These are phyloP conservation scores for Tetranychus piercei DNA, from an alignment of 2,888 invertebrate species.

Conservation along the genomic window DNA sequence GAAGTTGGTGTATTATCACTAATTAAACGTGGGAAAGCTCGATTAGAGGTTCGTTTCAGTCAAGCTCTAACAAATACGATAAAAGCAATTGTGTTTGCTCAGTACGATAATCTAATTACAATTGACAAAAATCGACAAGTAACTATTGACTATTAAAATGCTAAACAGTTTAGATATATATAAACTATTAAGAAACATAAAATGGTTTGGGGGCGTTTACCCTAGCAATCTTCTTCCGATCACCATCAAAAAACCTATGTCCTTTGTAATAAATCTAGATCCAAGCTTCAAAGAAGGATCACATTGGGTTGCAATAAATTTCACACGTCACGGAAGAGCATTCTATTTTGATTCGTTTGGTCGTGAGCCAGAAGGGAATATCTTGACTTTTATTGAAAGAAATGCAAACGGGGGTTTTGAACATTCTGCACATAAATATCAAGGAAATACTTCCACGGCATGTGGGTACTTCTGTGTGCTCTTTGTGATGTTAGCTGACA, in stretches of 20 bases:
- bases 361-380: neutral
- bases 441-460: neutral
- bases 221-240: neutral
- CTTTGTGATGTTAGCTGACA: neutral
- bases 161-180: neutral
- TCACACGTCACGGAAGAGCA: neutral
- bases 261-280: neutral
- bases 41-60: neutral
- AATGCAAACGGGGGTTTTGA: neutral
- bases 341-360: slow-evolving; percentile 7
- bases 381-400: neutral
- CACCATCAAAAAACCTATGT: neutral
- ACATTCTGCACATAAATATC: neutral
- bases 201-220: neutral
- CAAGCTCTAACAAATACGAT: neutral
- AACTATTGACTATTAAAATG: neutral
- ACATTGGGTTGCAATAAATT: slow-evolving; percentile 1
- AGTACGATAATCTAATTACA: neutral
- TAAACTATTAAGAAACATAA: neutral
- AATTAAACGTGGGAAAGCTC: neutral
- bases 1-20: neutral
- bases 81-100: neutral
- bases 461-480: slow-evolving; percentile 8
- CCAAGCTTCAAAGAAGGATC: neutral
- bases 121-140: neutral